Conservation (phyloP, 2,113 vertebrate genomes). For the Mastomys natalensis region DNA sequence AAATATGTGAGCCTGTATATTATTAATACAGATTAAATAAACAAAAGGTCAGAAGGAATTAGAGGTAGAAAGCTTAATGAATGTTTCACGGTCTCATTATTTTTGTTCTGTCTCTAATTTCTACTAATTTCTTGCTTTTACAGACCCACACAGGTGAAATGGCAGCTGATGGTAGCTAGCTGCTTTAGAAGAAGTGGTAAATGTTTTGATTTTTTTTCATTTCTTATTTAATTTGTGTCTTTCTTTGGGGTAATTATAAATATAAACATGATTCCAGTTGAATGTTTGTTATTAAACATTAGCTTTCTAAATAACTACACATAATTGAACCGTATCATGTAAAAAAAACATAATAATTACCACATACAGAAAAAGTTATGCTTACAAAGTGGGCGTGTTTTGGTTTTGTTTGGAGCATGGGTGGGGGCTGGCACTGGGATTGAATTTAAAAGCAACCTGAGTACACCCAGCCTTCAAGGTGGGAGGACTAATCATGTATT, state of each 20-base stretch:
- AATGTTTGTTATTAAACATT: conserved; percentile 57
- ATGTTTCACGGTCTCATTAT: background rate
- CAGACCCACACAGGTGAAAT: conserved; percentile 95
- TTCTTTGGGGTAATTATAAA: conserved; percentile 36
- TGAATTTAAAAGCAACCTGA: background rate
- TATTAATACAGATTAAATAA: conserved; percentile 29
- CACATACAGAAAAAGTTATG: background rate
- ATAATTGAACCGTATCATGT: conserved; percentile 17
- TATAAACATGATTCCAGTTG: conserved; percentile 39
- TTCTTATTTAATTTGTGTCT: conserved; percentile 31
- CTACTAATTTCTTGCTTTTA: conserved; percentile 55
- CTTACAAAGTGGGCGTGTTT: background rate
- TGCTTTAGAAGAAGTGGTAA: conserved; percentile 96
- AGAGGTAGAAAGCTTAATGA: conserved; percentile 22
- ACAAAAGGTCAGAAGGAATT: conserved; percentile 4
- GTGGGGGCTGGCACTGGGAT: background rate
- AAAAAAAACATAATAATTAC: conserved; percentile 38
- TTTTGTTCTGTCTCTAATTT: conserved; percentile 60
- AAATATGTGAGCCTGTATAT: conserved; percentile 11
- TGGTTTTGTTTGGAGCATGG: background rate
- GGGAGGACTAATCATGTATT: background rate
- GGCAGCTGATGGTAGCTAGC: conserved; percentile 97
- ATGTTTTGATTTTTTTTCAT: conserved; percentile 34
- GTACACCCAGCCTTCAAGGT: background rate
- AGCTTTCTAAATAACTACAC: conserved; percentile 32